Conservation (phyloP, 2,113 vertebrate species). For the Scomber scombrus region DNA sequence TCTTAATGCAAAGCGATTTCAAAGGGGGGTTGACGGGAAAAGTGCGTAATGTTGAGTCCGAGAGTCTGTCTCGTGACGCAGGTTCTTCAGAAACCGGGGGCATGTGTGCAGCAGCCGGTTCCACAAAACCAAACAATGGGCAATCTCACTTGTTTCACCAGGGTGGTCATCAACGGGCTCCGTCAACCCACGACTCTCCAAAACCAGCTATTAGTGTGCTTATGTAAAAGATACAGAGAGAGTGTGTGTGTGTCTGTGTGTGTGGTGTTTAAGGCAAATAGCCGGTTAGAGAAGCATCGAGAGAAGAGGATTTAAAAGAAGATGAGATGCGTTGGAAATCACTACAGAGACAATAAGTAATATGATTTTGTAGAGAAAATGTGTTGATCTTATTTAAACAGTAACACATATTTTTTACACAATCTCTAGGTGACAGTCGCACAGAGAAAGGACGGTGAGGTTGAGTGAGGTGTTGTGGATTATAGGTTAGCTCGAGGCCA, state of each 20-base stretch:
- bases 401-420: too few species aligned
- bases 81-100: conserved; percentile 18
- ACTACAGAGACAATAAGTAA: background rate
- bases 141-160: conserved; percentile 46
- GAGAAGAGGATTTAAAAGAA: conserved; percentile 13
- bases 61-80: conserved; percentile 1
- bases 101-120: conserved; percentile 29
- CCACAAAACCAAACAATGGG: conserved; percentile 47
- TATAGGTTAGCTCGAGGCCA: conserved; percentile 5
- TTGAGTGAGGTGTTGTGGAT: background rate
- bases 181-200: conserved; percentile 54
- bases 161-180: conserved; percentile 57
- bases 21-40: background rate
- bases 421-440: background rate
- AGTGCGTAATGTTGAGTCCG: background rate
- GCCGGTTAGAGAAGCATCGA: background rate
- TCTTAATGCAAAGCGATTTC: conserved; percentile 19
- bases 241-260: too few species aligned
- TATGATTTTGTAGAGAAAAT: background rate
- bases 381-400: too few species aligned
- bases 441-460: too few species aligned
- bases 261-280: background rate
- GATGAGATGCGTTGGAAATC: background rate
- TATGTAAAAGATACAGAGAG: conserved; percentile 43
- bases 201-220: conserved; percentile 58